A percentile compares a stretch with the other conserved stretches of the same genome.
These are phyloP conservation scores for Gracilinanus agilis DNA, from an alignment of 2,113 vertebrate species.

Conservation along the genomic window DNA sequence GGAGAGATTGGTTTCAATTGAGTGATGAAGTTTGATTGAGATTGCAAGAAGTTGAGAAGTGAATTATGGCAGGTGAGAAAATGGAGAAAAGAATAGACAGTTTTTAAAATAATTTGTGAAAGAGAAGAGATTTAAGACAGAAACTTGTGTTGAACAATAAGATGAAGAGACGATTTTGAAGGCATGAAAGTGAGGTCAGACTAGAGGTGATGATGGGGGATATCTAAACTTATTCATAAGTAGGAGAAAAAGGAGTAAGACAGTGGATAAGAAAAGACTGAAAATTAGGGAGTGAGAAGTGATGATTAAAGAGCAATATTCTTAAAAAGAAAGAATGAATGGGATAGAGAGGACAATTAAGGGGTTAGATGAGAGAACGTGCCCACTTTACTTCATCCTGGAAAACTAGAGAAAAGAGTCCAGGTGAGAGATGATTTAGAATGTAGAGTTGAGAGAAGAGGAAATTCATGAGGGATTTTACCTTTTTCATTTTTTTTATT, in stretches of 20 bases:
- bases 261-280: background rate
- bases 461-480: background rate
- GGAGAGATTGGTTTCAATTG: background rate
- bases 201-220: background rate
- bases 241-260: background rate
- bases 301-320: background rate
- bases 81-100: background rate
- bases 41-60: background rate
- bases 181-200: background rate
- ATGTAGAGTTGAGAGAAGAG: background rate
- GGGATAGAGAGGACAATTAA: background rate
- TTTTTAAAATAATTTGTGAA: background rate
- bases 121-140: background rate
- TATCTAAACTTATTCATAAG: background rate
- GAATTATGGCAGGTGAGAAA: background rate
- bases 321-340: background rate
- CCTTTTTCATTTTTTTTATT: background rate
- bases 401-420: background rate
- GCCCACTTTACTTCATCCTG: background rate
- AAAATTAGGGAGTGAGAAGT: background rate
- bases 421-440: background rate
- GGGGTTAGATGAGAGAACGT: background rate
- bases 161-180: background rate
- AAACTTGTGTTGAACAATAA: background rate
- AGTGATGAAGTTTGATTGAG: background rate